Evolutionary conservation across 2,888 invertebrate genomes (phyloP), one percentile per base, ranked within the genome.

Genomic region (Tetramorium bicarinatum): DNA sequence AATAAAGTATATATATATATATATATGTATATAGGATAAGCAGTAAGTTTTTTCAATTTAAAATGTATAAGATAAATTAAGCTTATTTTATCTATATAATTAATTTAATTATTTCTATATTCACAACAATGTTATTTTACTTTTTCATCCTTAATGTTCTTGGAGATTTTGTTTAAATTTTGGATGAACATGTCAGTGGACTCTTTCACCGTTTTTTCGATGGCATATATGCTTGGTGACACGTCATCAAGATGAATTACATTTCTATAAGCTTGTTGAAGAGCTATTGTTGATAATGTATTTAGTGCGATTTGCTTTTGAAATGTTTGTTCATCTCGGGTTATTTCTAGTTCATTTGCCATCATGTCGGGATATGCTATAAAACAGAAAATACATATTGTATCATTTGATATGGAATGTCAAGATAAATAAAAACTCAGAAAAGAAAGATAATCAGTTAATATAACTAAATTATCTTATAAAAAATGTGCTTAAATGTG

Each of bases 91-190:
- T 49, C 34, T 9, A 21, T 49, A 29, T 59, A 34, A 41, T 72
- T 79, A 29, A 44, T 61, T n/a, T 59, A 54, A 72, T 44, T 44
- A 44, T 47, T 44, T 2, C 3, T 38, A n/a, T 4, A 11, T 25
- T 25, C 13, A 29, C 2, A n/a, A 29, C 15, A 34, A 49, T 6
- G 1, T 49, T 29, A 38, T 41, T 47, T 61, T 83, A 83, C 84
- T 52, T 56, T 44, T 13, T 47, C 9, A 21, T 83, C 18, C 1
- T 38, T 62, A 15, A 56, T 47, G 21, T 86, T 69, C n/a, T 56
- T 83, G 21, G 84, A 82, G 13, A 86, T 47, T 47, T 80, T 83
- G 7, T 84, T 81, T 15, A 84, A 38, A 74, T 79, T 88, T 64
- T 75, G 85, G 8, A 67, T 75, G 6, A 87, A 84, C 15, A 29